Evolutionary conservation across 2,113 vertebrate genomes (phyloP).

Genomic region (Cochlearius cochlearius): DNA sequence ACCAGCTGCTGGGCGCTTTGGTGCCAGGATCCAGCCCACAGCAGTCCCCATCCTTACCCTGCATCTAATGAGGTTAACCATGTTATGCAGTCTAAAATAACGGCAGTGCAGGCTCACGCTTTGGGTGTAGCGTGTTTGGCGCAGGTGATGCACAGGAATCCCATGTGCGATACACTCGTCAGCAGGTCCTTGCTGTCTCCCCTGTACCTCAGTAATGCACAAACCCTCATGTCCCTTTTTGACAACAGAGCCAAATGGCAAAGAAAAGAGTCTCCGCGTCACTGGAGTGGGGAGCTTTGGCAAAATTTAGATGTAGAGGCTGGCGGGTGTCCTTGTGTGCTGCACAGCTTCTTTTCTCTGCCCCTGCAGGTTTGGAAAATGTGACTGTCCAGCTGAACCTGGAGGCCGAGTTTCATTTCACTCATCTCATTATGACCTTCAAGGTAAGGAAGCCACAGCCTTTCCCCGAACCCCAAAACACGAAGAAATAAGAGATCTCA

Average conservation of each 20-base stretch:
- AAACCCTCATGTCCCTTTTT: background rate
- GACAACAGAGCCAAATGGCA: background rate
- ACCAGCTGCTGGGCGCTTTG: background rate
- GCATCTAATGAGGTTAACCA: no score
- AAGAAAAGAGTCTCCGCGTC: background rate
- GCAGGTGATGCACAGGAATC: background rate
- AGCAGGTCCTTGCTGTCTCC: background rate
- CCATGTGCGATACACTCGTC: accelerated
- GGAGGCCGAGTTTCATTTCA: conserved; percentile 99
- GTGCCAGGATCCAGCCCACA: background rate
- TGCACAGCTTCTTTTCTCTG: background rate
- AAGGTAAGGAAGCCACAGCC: conserved; percentile 80
- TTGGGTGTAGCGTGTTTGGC: accelerated
- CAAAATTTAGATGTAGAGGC: background rate
- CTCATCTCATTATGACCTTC: conserved; percentile 99
- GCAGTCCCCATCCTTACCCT: background rate
- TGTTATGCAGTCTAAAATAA: accelerated
- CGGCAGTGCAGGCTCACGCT: accelerated
- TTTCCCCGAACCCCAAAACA: background rate
- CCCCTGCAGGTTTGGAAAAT: conserved; percentile 86
- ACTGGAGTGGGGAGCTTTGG: background rate
- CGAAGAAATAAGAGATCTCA: background rate
- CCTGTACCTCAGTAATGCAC: accelerated
- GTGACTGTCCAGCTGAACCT: conserved; percentile 93
- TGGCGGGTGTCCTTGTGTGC: background rate